These are phyloP conservation scores for Mythimna albipuncta DNA, from an alignment of 2,888 invertebrate species.

Conservation along the genomic window DNA sequence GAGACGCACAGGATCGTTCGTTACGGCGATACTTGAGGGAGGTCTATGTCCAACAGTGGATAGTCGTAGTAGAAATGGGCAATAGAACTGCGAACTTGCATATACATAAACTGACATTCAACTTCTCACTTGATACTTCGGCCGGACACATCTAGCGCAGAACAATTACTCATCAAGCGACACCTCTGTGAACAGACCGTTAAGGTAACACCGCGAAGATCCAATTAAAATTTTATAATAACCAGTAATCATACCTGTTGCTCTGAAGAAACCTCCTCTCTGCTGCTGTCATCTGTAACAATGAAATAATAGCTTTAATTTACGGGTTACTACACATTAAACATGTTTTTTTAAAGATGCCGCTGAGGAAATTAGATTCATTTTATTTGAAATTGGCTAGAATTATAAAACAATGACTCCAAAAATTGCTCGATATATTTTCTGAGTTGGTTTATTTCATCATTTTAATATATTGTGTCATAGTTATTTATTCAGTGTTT, in stretches of 20 bases:
- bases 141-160: conserved; percentile 13
- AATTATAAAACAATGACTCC: not conserved
- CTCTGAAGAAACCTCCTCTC: conserved; percentile 86
- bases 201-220: conserved; percentile 13
- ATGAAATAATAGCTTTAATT: conserved; percentile 58
- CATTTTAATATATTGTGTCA: not conserved
- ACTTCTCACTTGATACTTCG: not conserved
- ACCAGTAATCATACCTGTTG: conserved; percentile 80
- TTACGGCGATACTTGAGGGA: too few relatives aligned
- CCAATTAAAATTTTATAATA: conserved; percentile 36
- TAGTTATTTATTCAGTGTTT: not conserved
- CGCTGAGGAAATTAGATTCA: not conserved
- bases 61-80: not conserved
- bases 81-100: not conserved
- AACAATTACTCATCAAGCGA: conserved; percentile 18
- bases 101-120: conserved; percentile 9
- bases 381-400: not conserved
- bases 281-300: conserved; percentile 89
- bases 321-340: conserved; percentile 6
- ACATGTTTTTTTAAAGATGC: not conserved
- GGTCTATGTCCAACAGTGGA: too few relatives aligned
- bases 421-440: not conserved
- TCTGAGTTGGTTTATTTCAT: not conserved
- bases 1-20: too few relatives aligned
- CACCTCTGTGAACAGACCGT: conserved; percentile 25